phyloP scores from a whole-genome alignment of 2,113 vertebrate genomes.

The Alaudala cheleensis region DNA sequence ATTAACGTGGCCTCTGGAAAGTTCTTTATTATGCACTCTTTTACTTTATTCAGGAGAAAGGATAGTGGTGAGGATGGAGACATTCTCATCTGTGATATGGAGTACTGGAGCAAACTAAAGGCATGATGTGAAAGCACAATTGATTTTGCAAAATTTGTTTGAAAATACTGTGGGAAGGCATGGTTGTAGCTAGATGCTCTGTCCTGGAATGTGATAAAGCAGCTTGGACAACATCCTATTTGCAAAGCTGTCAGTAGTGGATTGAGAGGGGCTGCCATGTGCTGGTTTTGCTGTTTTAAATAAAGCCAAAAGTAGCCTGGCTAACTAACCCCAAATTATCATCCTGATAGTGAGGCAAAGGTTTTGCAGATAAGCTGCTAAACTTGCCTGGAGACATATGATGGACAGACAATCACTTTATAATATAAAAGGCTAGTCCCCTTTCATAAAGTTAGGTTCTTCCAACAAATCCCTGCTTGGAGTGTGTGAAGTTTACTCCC shows the following conservation, averaged over 20 bases:
- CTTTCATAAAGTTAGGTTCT: background rate
- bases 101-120: background rate
- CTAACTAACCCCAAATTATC: background rate
- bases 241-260: background rate
- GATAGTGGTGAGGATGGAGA: background rate
- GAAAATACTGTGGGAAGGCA: background rate
- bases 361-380: background rate
- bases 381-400: background rate
- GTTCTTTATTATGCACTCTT: background rate
- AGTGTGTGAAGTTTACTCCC: background rate
- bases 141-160: background rate
- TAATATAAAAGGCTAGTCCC: background rate
- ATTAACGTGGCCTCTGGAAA: background rate
- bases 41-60: background rate
- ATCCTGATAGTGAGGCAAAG: background rate
- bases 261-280: background rate
- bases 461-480: background rate
- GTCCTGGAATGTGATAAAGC: background rate
- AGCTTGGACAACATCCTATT: background rate
- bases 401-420: background rate
- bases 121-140: background rate
- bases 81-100: background rate
- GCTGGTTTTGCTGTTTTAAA: background rate
- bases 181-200: background rate
- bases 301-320: background rate